These are phyloP conservation scores for Ramphastos sulfuratus DNA, from an alignment of 2,113 vertebrate genomes.

Conservation along the genomic window DNA sequence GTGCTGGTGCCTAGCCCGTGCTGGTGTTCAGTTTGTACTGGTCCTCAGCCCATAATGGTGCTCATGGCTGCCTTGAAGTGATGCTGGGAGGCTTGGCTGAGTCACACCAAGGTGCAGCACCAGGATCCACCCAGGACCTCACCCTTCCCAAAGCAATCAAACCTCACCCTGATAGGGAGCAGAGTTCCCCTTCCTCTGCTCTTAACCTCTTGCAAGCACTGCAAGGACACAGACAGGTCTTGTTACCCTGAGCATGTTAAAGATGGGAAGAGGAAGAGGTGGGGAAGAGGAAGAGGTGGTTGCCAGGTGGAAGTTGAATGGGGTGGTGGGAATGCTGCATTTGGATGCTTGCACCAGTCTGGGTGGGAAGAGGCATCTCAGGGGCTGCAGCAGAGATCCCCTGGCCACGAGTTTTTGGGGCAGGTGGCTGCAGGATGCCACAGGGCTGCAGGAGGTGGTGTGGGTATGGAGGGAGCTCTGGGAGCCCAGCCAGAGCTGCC, in stretches of 20 bases:
- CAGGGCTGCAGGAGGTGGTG: neutral
- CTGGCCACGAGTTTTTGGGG: neutral
- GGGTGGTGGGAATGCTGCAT: rapidly evolving
- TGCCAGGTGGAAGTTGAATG: rapidly evolving
- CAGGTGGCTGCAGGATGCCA: neutral
- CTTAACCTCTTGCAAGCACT: neutral
- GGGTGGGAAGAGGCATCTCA: rapidly evolving
- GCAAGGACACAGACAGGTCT: neutral
- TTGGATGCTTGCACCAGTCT: neutral
- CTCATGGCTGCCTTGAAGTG: neutral
- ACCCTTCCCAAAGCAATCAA: neutral
- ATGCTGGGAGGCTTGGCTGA: neutral
- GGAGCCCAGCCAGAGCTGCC: neutral
- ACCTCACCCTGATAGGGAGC: neutral
- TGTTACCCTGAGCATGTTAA: neutral
- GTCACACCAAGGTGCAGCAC: neutral
- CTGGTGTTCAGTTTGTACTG: neutral
- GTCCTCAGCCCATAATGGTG: neutral
- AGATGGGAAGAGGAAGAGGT: neutral
- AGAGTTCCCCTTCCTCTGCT: neutral
- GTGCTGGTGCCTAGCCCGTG: neutral
- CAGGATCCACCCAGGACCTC: neutral
- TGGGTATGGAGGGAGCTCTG: too few relatives aligned
- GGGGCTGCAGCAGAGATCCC: neutral
- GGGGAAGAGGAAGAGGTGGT: neutral